phyloP scores from a whole-genome alignment of 2,113 vertebrate genomes.

The Merops nubicus region DNA sequence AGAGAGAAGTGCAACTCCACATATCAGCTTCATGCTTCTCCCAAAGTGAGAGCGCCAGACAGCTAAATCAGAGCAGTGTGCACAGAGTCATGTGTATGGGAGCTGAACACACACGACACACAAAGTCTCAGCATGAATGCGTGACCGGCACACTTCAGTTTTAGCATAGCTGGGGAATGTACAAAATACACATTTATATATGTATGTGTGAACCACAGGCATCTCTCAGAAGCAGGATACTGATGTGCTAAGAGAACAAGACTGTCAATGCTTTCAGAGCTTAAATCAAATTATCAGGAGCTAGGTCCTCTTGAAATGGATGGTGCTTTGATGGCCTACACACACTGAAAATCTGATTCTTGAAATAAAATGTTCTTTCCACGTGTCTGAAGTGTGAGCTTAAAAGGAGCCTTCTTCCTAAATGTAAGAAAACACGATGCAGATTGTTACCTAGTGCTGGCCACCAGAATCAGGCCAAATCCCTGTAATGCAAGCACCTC shows the following conservation, averaged over 20 bases:
- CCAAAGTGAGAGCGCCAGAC: slow-evolving; percentile 9
- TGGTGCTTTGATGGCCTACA: fast-evolving
- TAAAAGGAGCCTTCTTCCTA: not conserved
- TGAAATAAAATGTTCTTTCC: not conserved
- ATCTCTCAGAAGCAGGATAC: not conserved
- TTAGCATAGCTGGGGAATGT: not conserved
- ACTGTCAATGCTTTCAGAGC: not conserved
- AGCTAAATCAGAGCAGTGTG: fast-evolving
- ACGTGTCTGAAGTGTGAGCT: not conserved
- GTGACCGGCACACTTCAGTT: not conserved
- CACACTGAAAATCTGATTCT: not conserved
- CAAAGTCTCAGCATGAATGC: not conserved
- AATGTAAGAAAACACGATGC: not conserved
- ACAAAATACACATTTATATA: not conserved
- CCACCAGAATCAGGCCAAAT: not conserved
- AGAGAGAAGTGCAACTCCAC: not conserved
- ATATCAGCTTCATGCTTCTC: fast-evolving
- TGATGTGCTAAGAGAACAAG: not conserved
- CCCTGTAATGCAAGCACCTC: not conserved
- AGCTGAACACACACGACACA: fast-evolving
- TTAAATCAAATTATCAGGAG: not conserved
- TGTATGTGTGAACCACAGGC: not conserved
- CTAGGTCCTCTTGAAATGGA: not conserved
- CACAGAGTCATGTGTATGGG: not conserved
- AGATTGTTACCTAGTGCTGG: not conserved